phyloP scores from a whole-genome alignment of 2,888 invertebrate species.

The Axea sp. region DNA sequence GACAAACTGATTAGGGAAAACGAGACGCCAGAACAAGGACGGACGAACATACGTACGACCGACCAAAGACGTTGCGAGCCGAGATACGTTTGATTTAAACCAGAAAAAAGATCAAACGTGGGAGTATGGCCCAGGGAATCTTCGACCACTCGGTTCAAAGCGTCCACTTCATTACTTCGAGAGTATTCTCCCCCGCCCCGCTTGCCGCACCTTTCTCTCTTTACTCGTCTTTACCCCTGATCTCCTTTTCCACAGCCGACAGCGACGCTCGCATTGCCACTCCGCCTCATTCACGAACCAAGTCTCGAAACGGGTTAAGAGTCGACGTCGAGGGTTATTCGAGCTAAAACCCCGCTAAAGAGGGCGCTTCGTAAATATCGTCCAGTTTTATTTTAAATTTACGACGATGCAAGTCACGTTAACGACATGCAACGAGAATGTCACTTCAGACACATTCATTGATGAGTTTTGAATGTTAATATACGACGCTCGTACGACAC shows the following conservation, averaged over 20 bases:
- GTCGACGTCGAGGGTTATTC: constrained; percentile 65
- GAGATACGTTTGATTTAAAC: constrained; percentile 52
- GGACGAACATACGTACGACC: constrained; percentile 17
- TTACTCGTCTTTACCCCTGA: neutral
- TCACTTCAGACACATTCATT: constrained; percentile 33
- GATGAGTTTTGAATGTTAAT: constrained; percentile 29
- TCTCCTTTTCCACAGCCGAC: constrained; percentile 1
- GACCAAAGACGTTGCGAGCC: constrained; percentile 38
- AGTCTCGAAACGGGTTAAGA: constrained; percentile 72
- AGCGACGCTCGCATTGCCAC: constrained; percentile 43
- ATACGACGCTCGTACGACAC: neutral
- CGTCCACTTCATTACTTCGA: constrained; percentile 71
- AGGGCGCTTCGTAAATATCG: constrained; percentile 65
- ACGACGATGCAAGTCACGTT: constrained; percentile 12
- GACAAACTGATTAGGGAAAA: constrained; percentile 49
- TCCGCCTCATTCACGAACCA: constrained; percentile 57
- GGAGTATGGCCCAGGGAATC: constrained; percentile 17
- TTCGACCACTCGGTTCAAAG: constrained; percentile 58
- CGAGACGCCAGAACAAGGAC: constrained; percentile 15
- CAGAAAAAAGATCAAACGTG: constrained; percentile 41
- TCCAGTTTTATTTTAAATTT: constrained; percentile 52
- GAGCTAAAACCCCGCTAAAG: constrained; percentile 69
- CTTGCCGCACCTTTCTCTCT: neutral
- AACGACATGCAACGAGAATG: constrained; percentile 35
- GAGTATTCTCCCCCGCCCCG: constrained; percentile 61